phyloP scores from a whole-genome alignment of 2,888 invertebrate species.

The Apodemia mormo region DNA sequence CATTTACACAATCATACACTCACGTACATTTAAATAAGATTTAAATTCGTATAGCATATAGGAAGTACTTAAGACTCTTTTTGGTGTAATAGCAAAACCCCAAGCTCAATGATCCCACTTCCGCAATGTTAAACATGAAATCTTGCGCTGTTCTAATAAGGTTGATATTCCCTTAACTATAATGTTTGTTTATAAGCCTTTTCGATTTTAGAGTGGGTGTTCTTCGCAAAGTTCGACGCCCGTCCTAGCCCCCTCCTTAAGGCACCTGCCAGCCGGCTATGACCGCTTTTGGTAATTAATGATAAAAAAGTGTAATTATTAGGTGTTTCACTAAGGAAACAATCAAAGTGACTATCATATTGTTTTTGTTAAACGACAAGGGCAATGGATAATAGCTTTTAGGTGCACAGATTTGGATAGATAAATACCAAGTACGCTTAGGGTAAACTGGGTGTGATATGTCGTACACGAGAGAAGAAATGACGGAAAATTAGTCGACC shows the following conservation, averaged over 20 bases:
- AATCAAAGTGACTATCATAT: conserved; percentile 31
- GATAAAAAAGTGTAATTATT: conserved; percentile 60
- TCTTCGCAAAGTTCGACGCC: conserved; percentile 66
- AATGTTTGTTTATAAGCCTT: conserved; percentile 45
- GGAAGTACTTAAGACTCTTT: conserved; percentile 49
- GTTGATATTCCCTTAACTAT: conserved; percentile 42
- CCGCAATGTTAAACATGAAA: conserved; percentile 44
- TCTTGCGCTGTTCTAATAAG: conserved; percentile 44
- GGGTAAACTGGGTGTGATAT: no score
- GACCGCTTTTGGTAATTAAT: conserved; percentile 70
- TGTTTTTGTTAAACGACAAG: neutral
- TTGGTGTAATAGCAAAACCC: conserved; percentile 58
- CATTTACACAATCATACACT: conserved; percentile 39
- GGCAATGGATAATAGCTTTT: neutral
- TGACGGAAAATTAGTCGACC: no score
- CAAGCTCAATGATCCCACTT: conserved; percentile 77
- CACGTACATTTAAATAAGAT: conserved; percentile 33
- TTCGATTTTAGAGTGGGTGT: conserved; percentile 40
- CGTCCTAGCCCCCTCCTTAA: conserved; percentile 70
- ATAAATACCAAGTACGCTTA: neutral
- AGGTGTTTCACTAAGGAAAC: conserved; percentile 54
- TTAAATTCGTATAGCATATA: conserved; percentile 34
- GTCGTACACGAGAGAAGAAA: no score
- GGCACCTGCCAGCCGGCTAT: conserved; percentile 53
- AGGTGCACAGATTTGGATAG: neutral